Conservation (phyloP, 2,797 vertebrate species). For the Leontocebus nigricollis region DNA sequence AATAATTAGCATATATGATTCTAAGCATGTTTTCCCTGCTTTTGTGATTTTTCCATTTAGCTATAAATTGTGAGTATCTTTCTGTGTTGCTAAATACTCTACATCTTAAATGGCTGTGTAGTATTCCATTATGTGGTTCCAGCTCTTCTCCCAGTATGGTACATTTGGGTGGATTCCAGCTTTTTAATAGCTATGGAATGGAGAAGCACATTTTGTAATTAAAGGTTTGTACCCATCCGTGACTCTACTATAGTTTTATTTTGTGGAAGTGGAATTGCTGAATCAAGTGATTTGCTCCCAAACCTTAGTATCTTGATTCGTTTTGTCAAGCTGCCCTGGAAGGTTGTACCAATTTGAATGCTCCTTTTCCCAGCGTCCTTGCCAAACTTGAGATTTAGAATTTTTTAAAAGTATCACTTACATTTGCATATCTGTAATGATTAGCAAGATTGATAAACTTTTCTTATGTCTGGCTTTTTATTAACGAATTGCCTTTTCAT, state of each 20-base stretch:
- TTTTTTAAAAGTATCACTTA: background rate
- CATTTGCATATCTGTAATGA: background rate
- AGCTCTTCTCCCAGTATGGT: background rate
- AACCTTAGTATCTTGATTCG: background rate
- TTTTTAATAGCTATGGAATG: background rate
- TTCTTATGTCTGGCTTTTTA: background rate
- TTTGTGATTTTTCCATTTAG: background rate
- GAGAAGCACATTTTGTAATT: conserved; percentile 33
- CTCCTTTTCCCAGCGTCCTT: background rate
- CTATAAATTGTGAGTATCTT: background rate
- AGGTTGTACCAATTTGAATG: background rate
- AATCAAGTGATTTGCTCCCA: background rate
- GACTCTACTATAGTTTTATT: background rate
- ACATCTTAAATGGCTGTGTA: background rate
- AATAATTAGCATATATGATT: background rate
- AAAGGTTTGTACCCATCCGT: background rate
- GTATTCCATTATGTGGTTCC: background rate
- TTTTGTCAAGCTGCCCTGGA: background rate
- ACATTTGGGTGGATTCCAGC: conserved; percentile 34
- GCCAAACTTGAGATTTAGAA: background rate
- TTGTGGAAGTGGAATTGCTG: background rate
- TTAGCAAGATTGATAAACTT: conserved; percentile 17
- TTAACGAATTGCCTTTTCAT: conserved; percentile 52
- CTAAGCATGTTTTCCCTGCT: background rate
- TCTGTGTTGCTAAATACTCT: background rate